Evolutionary conservation across 2,888 invertebrate species (phyloP).

Genomic region (Tenthredo notha): DNA sequence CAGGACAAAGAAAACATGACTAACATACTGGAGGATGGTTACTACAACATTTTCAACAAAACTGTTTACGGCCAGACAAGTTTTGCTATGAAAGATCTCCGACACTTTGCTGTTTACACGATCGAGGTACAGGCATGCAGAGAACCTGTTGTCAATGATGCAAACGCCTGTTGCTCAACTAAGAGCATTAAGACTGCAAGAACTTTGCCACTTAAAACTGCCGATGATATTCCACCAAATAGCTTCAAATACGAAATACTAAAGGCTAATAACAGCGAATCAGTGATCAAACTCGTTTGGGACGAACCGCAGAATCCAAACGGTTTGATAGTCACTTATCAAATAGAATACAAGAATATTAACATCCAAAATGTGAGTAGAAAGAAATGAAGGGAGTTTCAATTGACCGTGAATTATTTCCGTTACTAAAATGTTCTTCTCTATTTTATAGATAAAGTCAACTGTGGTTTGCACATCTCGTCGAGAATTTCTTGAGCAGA

Average conservation of each 20-base stretch:
- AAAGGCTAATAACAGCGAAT: constrained; percentile 73
- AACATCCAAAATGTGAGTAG: constrained; percentile 84
- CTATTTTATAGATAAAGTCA: constrained; percentile 79
- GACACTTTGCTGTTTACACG: constrained; percentile 89
- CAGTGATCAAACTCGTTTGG: constrained; percentile 88
- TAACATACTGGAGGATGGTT: constrained; percentile 64
- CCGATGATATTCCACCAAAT: constrained; percentile 73
- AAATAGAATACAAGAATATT: constrained; percentile 86
- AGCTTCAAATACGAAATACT: constrained; percentile 66
- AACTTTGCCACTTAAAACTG: constrained; percentile 77
- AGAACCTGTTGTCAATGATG: constrained; percentile 79
- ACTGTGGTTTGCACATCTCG: constrained; percentile 85
- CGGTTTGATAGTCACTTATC: constrained; percentile 92
- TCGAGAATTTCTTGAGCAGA: constrained; percentile 80
- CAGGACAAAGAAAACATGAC: constrained; percentile 58
- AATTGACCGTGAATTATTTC: background rate
- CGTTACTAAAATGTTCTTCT: background rate
- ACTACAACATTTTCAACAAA: constrained; percentile 64
- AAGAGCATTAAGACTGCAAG: constrained; percentile 78
- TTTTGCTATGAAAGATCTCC: constrained; percentile 83
- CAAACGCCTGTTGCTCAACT: constrained; percentile 80
- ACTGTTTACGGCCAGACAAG: constrained; percentile 67
- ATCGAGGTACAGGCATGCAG: constrained; percentile 90
- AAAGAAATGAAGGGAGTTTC: background rate
- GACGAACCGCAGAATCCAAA: constrained; percentile 91